phyloP scores from a whole-genome alignment of 2,888 invertebrate species.

The Trachelus stipa region DNA sequence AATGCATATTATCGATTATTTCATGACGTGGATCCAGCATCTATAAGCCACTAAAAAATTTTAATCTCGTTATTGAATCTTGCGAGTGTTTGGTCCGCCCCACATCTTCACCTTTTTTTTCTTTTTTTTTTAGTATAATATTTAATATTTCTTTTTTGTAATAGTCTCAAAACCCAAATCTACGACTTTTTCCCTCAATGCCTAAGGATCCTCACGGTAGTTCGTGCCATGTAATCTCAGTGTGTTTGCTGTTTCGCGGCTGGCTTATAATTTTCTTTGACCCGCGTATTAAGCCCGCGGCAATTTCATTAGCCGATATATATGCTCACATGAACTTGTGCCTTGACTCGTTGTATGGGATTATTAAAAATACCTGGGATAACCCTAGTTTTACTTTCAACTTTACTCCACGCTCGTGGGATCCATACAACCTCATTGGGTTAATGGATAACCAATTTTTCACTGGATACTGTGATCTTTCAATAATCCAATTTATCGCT shows the following conservation, averaged over 20 bases:
- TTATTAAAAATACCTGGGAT: background rate
- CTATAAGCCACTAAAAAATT: background rate
- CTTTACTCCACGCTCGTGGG: background rate
- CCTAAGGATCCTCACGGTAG: constrained; percentile 24
- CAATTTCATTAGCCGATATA: constrained; percentile 9
- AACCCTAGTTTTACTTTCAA: background rate
- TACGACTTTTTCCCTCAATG: background rate
- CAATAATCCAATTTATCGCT: background rate
- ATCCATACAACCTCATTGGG: background rate
- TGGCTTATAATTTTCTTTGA: constrained; percentile 33
- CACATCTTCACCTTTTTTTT: background rate
- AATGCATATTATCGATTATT: background rate
- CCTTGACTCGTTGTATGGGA: constrained; percentile 9
- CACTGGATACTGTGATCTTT: background rate
- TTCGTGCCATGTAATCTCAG: constrained; percentile 31
- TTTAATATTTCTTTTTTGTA: background rate
- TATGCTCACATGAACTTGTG: background rate
- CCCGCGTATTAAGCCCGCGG: constrained; percentile 3
- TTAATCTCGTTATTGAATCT: background rate
- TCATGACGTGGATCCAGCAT: background rate
- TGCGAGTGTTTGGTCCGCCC: background rate
- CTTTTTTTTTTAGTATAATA: background rate
- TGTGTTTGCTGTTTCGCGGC: constrained; percentile 35
- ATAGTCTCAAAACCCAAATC: background rate
- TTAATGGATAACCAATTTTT: background rate